Conservation (phyloP, 1,140 invertebrate species). For the Caerostris extrusa region DNA sequence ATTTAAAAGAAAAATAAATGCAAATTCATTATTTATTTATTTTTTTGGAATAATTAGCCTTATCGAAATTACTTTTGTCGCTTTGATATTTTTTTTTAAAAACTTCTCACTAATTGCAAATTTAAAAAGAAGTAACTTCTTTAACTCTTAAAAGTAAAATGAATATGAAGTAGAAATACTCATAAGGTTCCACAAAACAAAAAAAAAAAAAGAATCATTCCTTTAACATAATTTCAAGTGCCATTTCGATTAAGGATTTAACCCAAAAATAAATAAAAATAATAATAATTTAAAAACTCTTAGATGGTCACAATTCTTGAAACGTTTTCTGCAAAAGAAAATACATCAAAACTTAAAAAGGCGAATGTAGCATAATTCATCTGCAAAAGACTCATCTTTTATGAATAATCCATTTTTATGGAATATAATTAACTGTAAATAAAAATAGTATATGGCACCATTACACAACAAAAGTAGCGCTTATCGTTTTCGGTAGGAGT, state of each 20-base stretch:
- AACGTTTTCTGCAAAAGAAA: not conserved
- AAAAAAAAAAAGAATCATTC: not conserved
- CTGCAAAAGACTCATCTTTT: not conserved
- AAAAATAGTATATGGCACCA: not conserved
- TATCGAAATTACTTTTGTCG: no score
- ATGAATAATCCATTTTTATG: constrained; percentile 29
- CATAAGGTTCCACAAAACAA: not conserved
- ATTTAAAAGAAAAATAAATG: no score
- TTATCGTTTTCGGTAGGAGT: not conserved
- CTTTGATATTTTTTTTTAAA: no score
- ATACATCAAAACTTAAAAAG: not conserved
- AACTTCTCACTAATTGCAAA: no score
- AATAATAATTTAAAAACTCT: not conserved
- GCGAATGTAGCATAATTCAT: not conserved
- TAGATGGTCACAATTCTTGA: not conserved
- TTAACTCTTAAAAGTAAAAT: not conserved
- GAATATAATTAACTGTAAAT: constrained; percentile 35
- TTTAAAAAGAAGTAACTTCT: not conserved
- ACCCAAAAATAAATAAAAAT: not conserved
- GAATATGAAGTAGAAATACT: not conserved
- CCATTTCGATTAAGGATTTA: constrained; percentile 7
- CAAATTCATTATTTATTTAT: no score
- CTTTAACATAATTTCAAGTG: not conserved
- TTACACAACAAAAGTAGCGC: constrained; percentile 22
- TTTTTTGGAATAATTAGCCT: no score